Evolutionary conservation across 1,140 invertebrate species (phyloP).

Genomic region (Metaphire vulgaris): DNA sequence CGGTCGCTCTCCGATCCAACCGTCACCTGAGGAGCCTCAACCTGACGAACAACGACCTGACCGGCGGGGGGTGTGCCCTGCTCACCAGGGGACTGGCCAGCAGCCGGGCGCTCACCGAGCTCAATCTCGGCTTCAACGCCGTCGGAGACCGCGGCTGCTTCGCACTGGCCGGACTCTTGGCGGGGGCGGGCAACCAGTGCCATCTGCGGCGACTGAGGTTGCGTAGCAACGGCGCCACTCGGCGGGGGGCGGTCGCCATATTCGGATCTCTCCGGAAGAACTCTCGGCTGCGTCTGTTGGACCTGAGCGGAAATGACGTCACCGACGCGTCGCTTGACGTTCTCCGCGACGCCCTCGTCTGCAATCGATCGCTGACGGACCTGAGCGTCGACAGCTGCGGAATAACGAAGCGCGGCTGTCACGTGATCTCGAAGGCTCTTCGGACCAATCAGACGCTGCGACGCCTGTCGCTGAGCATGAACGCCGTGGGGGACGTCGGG

Average conservation of each 20-base stretch:
- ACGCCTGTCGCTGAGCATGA: neutral
- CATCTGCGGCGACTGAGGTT: neutral
- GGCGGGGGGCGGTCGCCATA: neutral
- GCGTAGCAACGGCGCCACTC: neutral
- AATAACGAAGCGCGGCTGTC: neutral
- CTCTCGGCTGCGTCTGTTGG: neutral
- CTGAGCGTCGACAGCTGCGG: neutral
- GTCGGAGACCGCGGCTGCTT: neutral
- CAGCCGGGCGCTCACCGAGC: neutral
- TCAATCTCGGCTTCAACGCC: neutral
- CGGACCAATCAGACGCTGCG: neutral
- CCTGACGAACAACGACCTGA: neutral
- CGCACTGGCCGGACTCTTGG: neutral
- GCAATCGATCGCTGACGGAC: neutral
- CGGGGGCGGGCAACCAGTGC: neutral
- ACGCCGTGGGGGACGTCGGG: neutral
- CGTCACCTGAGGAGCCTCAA: neutral
- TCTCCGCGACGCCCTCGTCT: neutral
- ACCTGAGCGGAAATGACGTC: neutral
- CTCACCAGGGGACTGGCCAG: neutral
- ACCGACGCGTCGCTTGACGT: neutral
- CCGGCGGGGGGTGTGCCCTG: neutral
- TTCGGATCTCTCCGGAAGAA: neutral
- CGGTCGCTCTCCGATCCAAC: neutral
- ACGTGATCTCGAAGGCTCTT: neutral